Evolutionary conservation across 1,140 invertebrate genomes (phyloP).

Genomic region (Drosophila setifemur): DNA sequence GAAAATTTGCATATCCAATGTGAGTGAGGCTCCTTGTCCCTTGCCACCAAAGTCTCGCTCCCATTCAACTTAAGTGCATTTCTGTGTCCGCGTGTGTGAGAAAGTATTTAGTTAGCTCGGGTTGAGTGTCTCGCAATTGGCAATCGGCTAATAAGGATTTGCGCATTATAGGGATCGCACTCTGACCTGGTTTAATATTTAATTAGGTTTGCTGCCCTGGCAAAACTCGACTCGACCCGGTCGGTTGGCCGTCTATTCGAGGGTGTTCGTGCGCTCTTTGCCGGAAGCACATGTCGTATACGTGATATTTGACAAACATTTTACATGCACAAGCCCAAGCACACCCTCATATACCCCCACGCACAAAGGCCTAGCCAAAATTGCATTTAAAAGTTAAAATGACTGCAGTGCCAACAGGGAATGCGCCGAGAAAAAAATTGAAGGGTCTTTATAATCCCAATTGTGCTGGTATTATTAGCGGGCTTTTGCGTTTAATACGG

Average conservation of each 20-base stretch:
- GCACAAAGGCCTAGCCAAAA: conserved; percentile 12
- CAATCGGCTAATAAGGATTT: conserved; percentile 55
- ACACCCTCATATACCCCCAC: conserved; percentile 16
- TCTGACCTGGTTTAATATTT: conserved; percentile 71
- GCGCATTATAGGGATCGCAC: conserved; percentile 45
- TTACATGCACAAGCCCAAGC: conserved; percentile 36
- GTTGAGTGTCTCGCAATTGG: conserved; percentile 12
- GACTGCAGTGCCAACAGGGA: background rate
- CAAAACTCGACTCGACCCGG: conserved; percentile 9
- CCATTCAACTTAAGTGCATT: conserved; percentile 25
- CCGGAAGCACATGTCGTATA: conserved; percentile 69
- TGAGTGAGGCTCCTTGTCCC: background rate
- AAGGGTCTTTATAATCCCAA: background rate
- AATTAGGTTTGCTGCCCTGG: conserved; percentile 42
- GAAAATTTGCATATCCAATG: conserved; percentile 31
- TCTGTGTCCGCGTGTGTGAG: conserved; percentile 4
- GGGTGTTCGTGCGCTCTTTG: conserved; percentile 48
- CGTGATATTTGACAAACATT: conserved; percentile 73
- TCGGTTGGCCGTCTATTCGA: conserved; percentile 21
- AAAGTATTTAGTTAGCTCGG: conserved; percentile 32
- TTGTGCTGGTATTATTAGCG: too few species aligned
- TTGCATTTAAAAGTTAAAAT: conserved; percentile 51
- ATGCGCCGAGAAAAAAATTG: background rate
- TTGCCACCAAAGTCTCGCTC: background rate
- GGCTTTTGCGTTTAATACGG: too few species aligned